These are phyloP conservation scores for Calidris pygmaea DNA, from an alignment of 2,113 vertebrate species.

Conservation along the genomic window DNA sequence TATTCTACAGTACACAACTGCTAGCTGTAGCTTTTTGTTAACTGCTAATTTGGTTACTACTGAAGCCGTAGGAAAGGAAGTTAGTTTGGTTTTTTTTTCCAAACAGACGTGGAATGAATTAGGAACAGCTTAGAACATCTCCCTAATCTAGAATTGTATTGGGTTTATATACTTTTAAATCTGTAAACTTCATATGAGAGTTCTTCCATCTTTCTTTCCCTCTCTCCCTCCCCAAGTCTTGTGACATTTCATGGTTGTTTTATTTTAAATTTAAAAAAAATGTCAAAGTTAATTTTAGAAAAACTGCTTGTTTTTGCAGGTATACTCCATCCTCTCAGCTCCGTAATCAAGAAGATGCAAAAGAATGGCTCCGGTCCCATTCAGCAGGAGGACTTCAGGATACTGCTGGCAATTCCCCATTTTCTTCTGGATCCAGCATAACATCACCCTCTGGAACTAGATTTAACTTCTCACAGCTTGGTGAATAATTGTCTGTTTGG, in stretches of 20 bases:
- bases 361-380: constrained; percentile 95
- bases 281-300: neutral
- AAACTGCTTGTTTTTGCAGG: constrained; percentile 70
- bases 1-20: neutral
- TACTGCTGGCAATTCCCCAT: constrained; percentile 87
- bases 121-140: neutral
- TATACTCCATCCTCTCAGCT: constrained; percentile 90
- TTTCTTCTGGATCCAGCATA: constrained; percentile 92
- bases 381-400: constrained; percentile 95
- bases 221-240: neutral
- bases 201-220: neutral
- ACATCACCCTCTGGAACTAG: constrained; percentile 94
- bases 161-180: neutral
- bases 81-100: too few relatives aligned
- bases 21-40: neutral
- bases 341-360: constrained; percentile 90
- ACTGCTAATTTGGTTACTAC: neutral
- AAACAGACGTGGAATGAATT: neutral
- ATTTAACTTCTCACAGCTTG: constrained; percentile 95
- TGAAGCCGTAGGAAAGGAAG: neutral
- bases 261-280: neutral
- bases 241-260: neutral
- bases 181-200: neutral
- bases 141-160: neutral
- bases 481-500: constrained; percentile 70